Evolutionary conservation across 2,888 invertebrate species (phyloP).

Genomic region (Tipula lateralis): DNA sequence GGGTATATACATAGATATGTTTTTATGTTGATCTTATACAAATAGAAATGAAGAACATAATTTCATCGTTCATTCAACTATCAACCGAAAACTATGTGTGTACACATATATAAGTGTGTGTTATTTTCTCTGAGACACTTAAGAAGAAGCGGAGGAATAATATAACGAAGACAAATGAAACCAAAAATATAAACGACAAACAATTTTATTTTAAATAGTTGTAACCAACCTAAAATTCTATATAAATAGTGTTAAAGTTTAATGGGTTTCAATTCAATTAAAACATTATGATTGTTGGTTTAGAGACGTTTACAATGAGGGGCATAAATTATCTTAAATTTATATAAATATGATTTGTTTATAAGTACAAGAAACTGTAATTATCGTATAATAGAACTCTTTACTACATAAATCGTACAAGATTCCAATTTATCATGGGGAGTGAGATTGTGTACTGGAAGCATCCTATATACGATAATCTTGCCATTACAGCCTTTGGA

Average conservation of each 20-base stretch:
- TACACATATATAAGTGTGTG: background rate
- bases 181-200: background rate
- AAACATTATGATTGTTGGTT: conserved; percentile 1
- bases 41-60: background rate
- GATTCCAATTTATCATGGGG: too few relatives aligned
- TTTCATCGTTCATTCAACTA: conserved; percentile 19
- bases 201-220: background rate
- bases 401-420: background rate
- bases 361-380: background rate
- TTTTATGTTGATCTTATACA: conserved; percentile 16
- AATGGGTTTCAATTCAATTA: conserved; percentile 24
- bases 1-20: too few relatives aligned
- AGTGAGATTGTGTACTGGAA: too few relatives aligned
- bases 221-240: background rate
- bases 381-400: background rate
- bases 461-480: too few relatives aligned
- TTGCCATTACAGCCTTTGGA: too few relatives aligned
- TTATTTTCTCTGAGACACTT: conserved; percentile 4
- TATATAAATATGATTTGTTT: conserved; percentile 14
- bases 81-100: background rate
- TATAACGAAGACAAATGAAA: background rate
- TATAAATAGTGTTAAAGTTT: conserved; percentile 11
- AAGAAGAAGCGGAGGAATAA: background rate
- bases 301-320: background rate
- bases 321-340: background rate